Evolutionary conservation across 2,797 vertebrate genomes (phyloP).

Genomic region (Malurus leucopterus): DNA sequence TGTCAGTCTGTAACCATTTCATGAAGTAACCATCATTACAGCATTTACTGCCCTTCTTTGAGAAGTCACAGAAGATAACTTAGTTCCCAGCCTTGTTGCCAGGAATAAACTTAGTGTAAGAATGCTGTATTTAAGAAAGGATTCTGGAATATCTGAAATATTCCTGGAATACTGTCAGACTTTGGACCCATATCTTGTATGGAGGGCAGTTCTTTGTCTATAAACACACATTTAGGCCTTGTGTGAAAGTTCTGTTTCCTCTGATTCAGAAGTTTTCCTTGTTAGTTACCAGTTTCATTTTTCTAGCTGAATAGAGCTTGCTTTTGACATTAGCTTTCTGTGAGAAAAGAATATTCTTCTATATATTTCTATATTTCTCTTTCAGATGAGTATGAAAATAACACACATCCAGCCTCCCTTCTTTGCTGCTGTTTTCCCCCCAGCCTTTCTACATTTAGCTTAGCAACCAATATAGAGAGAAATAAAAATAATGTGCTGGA

Average conservation of each 20-base stretch:
- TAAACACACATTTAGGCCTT: neutral
- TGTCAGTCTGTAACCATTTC: neutral
- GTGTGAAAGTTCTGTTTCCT: neutral
- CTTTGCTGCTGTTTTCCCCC: neutral
- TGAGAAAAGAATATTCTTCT: neutral
- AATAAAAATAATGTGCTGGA: neutral
- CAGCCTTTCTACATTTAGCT: neutral
- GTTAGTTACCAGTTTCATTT: neutral
- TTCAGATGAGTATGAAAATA: neutral
- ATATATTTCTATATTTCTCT: neutral
- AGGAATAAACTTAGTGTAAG: neutral
- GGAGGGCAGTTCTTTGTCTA: neutral
- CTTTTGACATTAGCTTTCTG: neutral
- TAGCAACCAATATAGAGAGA: neutral
- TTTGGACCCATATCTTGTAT: neutral
- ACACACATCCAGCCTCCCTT: neutral
- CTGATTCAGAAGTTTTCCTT: neutral
- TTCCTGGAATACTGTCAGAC: neutral
- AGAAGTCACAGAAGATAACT: neutral
- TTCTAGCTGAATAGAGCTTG: neutral
- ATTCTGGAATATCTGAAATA: too few relatives aligned
- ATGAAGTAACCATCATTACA: neutral
- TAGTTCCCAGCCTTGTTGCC: neutral
- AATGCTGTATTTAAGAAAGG: neutral
- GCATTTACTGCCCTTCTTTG: neutral